Base-by-base conservation (phyloP, 2,888 invertebrate species). In the Acleris laterana region DNA sequence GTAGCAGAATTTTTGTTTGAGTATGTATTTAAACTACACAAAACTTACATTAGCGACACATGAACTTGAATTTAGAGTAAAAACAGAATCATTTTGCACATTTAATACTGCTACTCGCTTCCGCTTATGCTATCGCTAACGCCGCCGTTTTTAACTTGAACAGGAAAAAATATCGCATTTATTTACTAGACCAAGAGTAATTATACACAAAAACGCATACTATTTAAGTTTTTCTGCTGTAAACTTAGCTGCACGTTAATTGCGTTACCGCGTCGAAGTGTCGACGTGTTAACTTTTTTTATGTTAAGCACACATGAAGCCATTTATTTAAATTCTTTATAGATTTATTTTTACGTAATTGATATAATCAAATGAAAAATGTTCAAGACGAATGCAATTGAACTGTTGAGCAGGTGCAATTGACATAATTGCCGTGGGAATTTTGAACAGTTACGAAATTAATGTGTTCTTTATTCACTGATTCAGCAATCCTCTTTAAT, bases 141-240 rank as follows among this genome's bases (percentile, higher is more conserved):
- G 62, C 62, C 48, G 7, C 17, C 53, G 19, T 46, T 52, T 25
- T 5, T 64, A 13, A 42, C 59, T 64, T n/a, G 3, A 28, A 42
- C 25, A n/a, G n/a, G n/a, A 49, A 25, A 32, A 64, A 64, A 55
- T 55, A 64, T 59, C 48, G 63, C 53, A 25, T 59, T 5, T 25
- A 25, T 25, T 59, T 49, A 42, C 28, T 53, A 53, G 6, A 62
- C 48, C 49, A 49, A 19, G 11, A 60, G 64, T 55, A 64, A 60
- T 64, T 58, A 64, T 59, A 42, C 28, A 55, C 52, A 64, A 46
- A 64, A 53, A 64, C 55, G 38, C 48, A 20, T 46, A 60, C 64
- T 53, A 49, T 64, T 64, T 64, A 59, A 46, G 22, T 46, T 48
- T 42, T 48, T 25, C n/a, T 7, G 3, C 32, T 7, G 7, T 32